Percentiles rank a stretch among this genome's conserved stretches.
Evolutionary conservation across 1,140 invertebrate species (phyloP).

Genomic region (Trichogramma pretiosum): DNA sequence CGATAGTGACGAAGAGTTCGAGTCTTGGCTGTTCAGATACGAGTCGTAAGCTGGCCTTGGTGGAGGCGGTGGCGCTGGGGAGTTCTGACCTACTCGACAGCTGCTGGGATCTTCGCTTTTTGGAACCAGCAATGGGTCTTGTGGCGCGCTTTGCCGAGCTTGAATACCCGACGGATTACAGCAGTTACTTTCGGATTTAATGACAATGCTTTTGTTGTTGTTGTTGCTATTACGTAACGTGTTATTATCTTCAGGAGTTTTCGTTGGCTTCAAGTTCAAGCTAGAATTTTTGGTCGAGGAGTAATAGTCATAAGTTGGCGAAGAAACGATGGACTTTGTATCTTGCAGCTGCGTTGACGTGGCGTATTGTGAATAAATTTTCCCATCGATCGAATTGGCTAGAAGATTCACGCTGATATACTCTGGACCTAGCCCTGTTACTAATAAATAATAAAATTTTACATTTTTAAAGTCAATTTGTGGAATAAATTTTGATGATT

Average conservation of each 20-base stretch:
- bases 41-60: conserved; percentile 49
- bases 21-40: conserved; percentile 55
- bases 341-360: conserved; percentile 30
- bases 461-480: neutral
- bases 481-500: neutral
- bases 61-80: conserved; percentile 42
- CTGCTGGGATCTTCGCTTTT: conserved; percentile 50
- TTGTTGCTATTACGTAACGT: conserved; percentile 17
- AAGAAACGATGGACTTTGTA: conserved; percentile 36
- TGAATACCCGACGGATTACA: conserved; percentile 46
- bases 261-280: conserved; percentile 49
- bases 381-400: conserved; percentile 39
- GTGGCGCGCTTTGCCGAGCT: conserved; percentile 28
- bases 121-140: conserved; percentile 51
- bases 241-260: conserved; percentile 43
- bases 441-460: conserved; percentile 21
- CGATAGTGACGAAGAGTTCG: conserved; percentile 63
- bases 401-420: conserved; percentile 42
- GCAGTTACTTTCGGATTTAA: conserved; percentile 49
- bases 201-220: conserved; percentile 30
- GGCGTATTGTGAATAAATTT: conserved; percentile 36
- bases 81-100: conserved; percentile 35
- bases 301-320: conserved; percentile 43
- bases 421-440: conserved; percentile 40
- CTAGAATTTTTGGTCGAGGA: conserved; percentile 30